Base-by-base conservation (phyloP, 1,140 invertebrate genomes). In the Zophobas morio region DNA sequence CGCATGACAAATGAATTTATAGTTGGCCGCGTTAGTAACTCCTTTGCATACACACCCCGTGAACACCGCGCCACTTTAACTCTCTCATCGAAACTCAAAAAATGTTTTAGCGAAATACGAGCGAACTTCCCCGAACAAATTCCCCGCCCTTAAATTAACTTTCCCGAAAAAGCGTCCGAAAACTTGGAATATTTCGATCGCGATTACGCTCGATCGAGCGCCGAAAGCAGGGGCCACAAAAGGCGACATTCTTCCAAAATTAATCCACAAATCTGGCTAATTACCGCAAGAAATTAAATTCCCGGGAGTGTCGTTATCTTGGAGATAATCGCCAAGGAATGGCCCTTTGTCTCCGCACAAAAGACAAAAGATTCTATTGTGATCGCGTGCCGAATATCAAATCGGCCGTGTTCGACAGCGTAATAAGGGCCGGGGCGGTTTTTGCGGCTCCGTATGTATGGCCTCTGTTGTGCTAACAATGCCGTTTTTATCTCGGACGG, bases 201-300 rank as follows among this genome's bases (percentile, higher is more conserved):
- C 42, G 42, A 46, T 46, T 8, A 4, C 3, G 42, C 42, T 46
- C 42, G 42, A 51, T 51, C 49, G 49, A 4, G 4, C 4, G n/a
- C 2, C 49, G 4, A 2, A 20, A 2, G 3, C 42, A 4, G 42
- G 3, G 3, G 3, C 42, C 42, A 46, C 3, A 4, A 46, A 46
- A 3, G 49, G 49, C 49, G 4, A 51, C 49, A 63, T 63, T 63
- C 37, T 39, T 63, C 5, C 37, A 8, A 63, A 63, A 63, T 63
- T 63, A 63, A 63, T 63, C 57, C 57, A 63, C 57, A 63, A 63
- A 63, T 63, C 57, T 63, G 57, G 57, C 6, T 63, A 63, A 63
- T 63, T 63, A 63, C 57, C 57, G 35, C 33, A 63, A 63, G 57
- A 63, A 63, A 63, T 63, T 36, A 63, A 63, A 63, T 37, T 63